Percentiles rank a stretch among this genome's conserved stretches.
phyloP scores from a whole-genome alignment of 2,888 invertebrate species.

The Opisthograptis luteolata region DNA sequence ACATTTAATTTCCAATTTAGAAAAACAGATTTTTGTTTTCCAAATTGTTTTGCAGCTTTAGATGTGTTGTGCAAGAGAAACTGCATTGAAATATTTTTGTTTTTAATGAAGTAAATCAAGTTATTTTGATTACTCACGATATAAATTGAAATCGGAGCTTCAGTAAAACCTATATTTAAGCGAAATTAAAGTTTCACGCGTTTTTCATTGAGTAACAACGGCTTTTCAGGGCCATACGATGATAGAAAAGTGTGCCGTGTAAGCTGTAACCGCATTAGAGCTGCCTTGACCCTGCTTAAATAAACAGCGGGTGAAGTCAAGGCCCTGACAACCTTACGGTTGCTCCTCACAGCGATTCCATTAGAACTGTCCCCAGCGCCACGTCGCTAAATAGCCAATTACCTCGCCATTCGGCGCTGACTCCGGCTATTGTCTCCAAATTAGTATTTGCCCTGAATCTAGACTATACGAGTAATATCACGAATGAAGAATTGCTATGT shows the following conservation, averaged over 20 bases:
- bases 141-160: neutral
- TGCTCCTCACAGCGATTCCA: constrained; percentile 53
- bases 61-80: neutral
- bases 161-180: constrained; percentile 34
- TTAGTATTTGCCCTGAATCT: constrained; percentile 50
- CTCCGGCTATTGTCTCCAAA: constrained; percentile 44
- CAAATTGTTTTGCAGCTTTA: too few relatives aligned
- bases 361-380: constrained; percentile 48
- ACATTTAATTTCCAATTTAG: too few relatives aligned
- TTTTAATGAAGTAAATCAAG: neutral
- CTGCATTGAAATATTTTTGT: neutral
- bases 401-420: constrained; percentile 46
- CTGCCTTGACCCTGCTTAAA: constrained; percentile 65
- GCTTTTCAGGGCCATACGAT: constrained; percentile 50
- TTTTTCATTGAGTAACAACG: constrained; percentile 48
- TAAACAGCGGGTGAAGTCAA: constrained; percentile 60
- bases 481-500: constrained; percentile 36
- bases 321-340: constrained; percentile 56
- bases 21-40: neutral
- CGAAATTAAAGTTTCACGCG: constrained; percentile 44
- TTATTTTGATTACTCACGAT: neutral
- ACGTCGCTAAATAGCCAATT: constrained; percentile 54
- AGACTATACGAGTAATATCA: constrained; percentile 31
- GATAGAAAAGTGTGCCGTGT: constrained; percentile 67
- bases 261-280: constrained; percentile 63